Conservation (phyloP, 2,113 vertebrate genomes). For the Nesogale talazaci region DNA sequence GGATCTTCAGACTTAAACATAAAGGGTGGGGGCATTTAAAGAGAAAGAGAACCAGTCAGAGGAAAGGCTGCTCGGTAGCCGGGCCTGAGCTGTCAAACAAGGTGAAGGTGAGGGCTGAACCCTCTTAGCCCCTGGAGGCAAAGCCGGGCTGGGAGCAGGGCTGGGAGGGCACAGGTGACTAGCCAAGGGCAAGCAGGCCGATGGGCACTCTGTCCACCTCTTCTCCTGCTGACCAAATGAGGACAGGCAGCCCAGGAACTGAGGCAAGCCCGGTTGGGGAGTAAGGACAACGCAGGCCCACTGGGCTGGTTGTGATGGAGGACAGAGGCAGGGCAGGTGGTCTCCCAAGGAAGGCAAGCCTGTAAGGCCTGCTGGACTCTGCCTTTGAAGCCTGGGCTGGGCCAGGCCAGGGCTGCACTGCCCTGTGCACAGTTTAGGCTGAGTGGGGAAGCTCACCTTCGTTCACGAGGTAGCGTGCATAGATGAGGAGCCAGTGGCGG, state of each 20-base stretch:
- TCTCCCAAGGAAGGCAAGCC: background rate
- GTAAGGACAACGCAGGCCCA: background rate
- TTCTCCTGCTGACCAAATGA: background rate
- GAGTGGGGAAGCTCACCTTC: constrained; percentile 90
- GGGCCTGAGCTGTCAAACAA: background rate
- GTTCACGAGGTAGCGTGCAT: constrained; percentile 97
- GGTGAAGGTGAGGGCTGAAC: background rate
- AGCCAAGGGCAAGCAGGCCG: background rate
- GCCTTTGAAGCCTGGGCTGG: background rate
- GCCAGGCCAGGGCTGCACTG: background rate
- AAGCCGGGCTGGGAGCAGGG: background rate
- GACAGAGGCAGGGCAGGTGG: background rate
- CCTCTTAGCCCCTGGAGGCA: background rate
- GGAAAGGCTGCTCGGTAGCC: background rate
- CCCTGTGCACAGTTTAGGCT: background rate
- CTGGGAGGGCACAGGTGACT: background rate
- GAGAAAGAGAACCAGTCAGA: background rate
- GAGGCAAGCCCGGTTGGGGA: background rate
- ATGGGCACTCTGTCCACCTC: background rate
- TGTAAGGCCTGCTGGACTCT: background rate
- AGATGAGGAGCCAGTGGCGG: constrained; percentile 98
- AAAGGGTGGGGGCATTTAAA: constrained; percentile 8
- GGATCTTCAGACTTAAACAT: background rate
- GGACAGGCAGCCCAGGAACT: too few relatives aligned
- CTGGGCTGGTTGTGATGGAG: background rate